These are phyloP conservation scores for Calidris pygmaea DNA, from an alignment of 2,113 vertebrate species.

Conservation along the genomic window DNA sequence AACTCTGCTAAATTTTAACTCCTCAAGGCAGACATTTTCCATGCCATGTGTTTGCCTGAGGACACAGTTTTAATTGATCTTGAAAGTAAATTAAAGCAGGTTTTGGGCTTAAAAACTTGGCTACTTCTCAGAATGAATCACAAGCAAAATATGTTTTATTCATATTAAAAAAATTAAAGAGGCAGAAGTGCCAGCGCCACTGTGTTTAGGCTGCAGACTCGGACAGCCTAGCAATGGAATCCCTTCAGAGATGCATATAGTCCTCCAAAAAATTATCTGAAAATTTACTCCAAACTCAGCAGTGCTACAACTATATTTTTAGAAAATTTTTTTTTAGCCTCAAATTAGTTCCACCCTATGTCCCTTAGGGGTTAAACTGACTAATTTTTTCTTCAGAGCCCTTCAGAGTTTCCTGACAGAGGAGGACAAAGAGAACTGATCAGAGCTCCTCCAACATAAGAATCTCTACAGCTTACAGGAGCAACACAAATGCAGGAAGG, in stretches of 20 bases:
- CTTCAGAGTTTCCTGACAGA: background rate
- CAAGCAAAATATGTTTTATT: constrained; percentile 43
- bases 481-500: background rate
- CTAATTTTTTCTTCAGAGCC: background rate
- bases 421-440: background rate
- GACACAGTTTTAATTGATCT: constrained; percentile 54
- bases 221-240: background rate
- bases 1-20: background rate
- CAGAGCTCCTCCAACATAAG: background rate
- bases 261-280: background rate
- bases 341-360: background rate
- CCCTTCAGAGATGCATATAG: background rate
- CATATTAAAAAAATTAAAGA: background rate
- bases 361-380: background rate
- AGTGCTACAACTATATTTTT: background rate
- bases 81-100: constrained; percentile 23
- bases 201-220: background rate
- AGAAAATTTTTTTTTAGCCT: background rate
- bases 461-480: background rate
- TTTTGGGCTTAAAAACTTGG: constrained; percentile 35
- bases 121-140: constrained; percentile 31
- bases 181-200: background rate
- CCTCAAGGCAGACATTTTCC: background rate
- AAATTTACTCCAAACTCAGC: background rate
- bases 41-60: background rate